These are phyloP conservation scores for Triops cancriformis DNA, from an alignment of 1,140 invertebrate genomes.

Conservation along the genomic window DNA sequence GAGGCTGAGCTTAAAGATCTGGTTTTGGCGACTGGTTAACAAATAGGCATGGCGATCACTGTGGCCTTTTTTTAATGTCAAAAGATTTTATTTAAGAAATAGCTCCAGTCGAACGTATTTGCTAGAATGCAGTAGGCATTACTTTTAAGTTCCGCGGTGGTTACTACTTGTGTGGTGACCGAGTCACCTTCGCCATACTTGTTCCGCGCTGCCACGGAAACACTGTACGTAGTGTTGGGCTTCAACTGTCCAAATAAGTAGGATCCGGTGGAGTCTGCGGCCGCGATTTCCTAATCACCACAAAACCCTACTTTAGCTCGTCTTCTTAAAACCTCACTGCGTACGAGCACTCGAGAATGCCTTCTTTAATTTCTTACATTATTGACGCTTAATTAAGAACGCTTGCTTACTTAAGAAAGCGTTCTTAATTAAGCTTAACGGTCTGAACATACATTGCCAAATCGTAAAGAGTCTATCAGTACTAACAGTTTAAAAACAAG, in stretches of 20 bases:
- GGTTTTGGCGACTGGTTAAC: conserved; percentile 10
- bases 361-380: too few species aligned
- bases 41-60: conserved; percentile 22
- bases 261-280: conserved; percentile 40
- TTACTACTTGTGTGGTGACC: conserved; percentile 52
- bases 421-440: too few species aligned
- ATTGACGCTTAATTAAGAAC: too few species aligned
- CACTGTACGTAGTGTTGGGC: conserved; percentile 62
- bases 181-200: conserved; percentile 66
- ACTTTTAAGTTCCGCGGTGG: conserved; percentile 55
- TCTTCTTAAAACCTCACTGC: not conserved
- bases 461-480: too few species aligned
- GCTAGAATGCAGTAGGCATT: conserved; percentile 30
- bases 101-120: not conserved
- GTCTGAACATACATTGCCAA: too few species aligned
- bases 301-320: not conserved
- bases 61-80: not conserved
- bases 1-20: not conserved
- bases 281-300: conserved; percentile 30
- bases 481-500: not conserved
- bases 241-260: conserved; percentile 71
- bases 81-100: conserved; percentile 18
- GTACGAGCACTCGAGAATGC: not conserved
- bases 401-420: too few species aligned
- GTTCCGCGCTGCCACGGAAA: conserved; percentile 71